Evolutionary conservation across 92 coral and sea anemone species (phyloP).

Genomic region (Umimayanthus chanpuru): DNA sequence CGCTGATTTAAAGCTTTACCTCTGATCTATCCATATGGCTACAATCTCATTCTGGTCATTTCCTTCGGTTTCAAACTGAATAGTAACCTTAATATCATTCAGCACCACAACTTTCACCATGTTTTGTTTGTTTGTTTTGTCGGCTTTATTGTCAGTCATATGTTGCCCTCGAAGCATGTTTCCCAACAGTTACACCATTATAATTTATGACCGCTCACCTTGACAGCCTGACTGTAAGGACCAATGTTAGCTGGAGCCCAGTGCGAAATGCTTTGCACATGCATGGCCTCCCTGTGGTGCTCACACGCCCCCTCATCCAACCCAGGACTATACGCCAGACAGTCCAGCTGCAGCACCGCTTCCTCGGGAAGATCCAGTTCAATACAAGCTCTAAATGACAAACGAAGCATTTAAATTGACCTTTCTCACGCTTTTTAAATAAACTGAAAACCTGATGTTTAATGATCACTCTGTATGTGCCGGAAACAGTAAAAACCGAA

Average conservation of each 20-base stretch:
- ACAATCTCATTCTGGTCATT: too few relatives aligned
- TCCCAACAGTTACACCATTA: not conserved
- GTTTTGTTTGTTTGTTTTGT: too few relatives aligned
- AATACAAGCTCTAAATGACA: conserved; percentile 71
- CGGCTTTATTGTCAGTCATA: too few relatives aligned
- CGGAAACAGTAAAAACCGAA: too few relatives aligned
- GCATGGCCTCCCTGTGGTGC: conserved; percentile 77
- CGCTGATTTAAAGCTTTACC: too few relatives aligned
- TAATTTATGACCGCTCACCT: conserved; percentile 47
- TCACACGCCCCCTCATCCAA: not conserved
- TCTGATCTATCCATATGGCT: too few relatives aligned
- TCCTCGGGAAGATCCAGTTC: conserved; percentile 71
- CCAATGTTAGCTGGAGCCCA: conserved; percentile 97
- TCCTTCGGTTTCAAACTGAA: too few relatives aligned
- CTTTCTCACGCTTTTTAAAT: too few relatives aligned
- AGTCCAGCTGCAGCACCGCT: conserved; percentile 68
- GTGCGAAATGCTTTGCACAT: conserved; percentile 92
- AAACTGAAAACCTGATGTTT: too few relatives aligned
- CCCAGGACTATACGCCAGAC: conserved; percentile 56
- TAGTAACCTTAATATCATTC: too few relatives aligned
- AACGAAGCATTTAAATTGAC: not conserved
- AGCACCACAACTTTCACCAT: too few relatives aligned
- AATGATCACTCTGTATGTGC: too few relatives aligned
- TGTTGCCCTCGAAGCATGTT: not conserved
- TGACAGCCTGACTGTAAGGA: conserved; percentile 90